These are phyloP conservation scores for Agapornis canus DNA, from an alignment of 2,797 vertebrate genomes.

Conservation along the genomic window DNA sequence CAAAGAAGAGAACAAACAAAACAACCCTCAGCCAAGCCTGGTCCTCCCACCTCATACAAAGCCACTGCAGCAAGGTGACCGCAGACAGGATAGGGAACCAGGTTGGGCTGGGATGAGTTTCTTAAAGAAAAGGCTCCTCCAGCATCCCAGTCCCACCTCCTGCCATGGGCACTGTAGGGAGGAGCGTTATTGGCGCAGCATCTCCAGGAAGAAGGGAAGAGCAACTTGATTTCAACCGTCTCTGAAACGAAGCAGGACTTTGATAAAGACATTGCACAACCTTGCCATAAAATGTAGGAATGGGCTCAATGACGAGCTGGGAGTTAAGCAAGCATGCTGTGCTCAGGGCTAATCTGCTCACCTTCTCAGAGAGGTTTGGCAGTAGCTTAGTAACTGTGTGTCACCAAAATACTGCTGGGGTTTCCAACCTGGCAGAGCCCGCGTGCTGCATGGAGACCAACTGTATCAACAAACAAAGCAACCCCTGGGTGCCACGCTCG, in stretches of 20 bases:
- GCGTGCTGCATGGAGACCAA: slow-evolving; percentile 66
- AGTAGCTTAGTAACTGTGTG: slow-evolving; percentile 69
- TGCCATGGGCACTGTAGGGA: rapidly evolving
- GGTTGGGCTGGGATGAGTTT: background rate
- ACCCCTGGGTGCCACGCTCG: background rate
- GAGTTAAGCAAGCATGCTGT: background rate
- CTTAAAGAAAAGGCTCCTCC: background rate
- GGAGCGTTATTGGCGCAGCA: background rate
- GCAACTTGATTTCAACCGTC: background rate
- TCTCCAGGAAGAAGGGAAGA: background rate
- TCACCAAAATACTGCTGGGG: slow-evolving; percentile 74
- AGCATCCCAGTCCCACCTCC: background rate
- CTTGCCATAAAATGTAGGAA: background rate
- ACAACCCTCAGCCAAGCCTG: background rate
- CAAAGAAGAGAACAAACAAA: slow-evolving; percentile 50
- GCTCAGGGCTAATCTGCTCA: background rate
- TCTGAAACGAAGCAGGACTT: background rate
- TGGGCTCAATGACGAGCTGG: rapidly evolving
- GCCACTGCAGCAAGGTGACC: background rate
- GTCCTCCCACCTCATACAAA: background rate
- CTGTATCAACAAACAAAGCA: slow-evolving; percentile 73
- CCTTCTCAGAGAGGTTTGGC: slow-evolving; percentile 26
- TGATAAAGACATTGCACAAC: background rate
- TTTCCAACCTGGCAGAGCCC: slow-evolving; percentile 63
- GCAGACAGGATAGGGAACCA: background rate